Conservation (phyloP, 2,888 invertebrate species). For the Lottia scabra region DNA sequence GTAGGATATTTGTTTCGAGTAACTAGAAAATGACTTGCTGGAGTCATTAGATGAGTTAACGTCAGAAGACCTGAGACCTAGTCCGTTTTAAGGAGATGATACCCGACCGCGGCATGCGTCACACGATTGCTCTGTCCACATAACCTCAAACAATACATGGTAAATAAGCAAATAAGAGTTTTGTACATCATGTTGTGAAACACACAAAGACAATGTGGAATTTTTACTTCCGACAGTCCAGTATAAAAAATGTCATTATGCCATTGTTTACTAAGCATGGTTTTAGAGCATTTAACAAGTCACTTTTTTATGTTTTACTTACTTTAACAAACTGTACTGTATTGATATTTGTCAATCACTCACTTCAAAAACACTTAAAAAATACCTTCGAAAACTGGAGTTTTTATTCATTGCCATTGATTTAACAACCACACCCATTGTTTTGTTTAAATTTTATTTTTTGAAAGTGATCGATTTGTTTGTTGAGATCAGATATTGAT, state of each 20-base stretch:
- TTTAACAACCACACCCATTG: too few species aligned
- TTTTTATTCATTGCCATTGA: too few species aligned
- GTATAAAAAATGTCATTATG: background rate
- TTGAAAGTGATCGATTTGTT: too few species aligned
- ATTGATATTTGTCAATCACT: too few species aligned
- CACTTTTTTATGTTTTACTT: too few species aligned
- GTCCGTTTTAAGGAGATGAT: constrained; percentile 1
- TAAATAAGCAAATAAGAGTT: background rate
- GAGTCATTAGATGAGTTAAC: background rate
- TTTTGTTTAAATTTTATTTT: too few species aligned
- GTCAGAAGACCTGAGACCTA: background rate
- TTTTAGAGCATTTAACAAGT: too few species aligned
- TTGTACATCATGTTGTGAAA: constrained; percentile 7
- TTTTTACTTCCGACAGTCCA: background rate
- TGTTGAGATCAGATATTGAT: too few species aligned
- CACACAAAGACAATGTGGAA: constrained; percentile 3
- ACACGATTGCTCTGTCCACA: constrained; percentile 5
- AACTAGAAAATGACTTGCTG: constrained; percentile 4
- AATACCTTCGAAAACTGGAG: too few species aligned
- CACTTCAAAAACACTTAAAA: too few species aligned
- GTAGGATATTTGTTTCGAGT: background rate
- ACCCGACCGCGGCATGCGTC: constrained; percentile 4
- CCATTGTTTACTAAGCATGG: background rate
- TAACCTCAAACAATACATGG: constrained; percentile 2
- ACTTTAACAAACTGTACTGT: too few species aligned